These are phyloP conservation scores for Drosophila lutescens DNA, from an alignment of 2,888 invertebrate genomes.

Conservation along the genomic window DNA sequence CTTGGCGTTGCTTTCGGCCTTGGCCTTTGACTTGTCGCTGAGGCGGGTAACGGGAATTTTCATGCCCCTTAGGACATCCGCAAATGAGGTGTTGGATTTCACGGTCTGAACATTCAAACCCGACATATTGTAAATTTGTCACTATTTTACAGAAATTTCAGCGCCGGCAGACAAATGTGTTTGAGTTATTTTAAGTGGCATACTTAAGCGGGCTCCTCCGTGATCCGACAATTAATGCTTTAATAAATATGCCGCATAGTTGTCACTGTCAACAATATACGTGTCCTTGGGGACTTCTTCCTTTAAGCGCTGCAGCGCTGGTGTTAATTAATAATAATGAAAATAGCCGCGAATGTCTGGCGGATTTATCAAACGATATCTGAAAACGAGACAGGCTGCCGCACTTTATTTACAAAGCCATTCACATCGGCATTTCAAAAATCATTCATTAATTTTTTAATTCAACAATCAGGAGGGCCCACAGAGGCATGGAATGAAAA, in stretches of 20 bases:
- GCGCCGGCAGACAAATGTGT: not conserved
- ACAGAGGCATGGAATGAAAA: constrained; percentile 11
- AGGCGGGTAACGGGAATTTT: not conserved
- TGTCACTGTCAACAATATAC: not conserved
- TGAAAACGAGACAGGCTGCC: constrained; percentile 11
- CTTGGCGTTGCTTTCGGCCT: not conserved
- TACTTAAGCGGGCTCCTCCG: constrained; percentile 4
- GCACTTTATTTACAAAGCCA: constrained; percentile 34
- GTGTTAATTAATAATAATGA: constrained; percentile 36
- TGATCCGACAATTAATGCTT: constrained; percentile 9
- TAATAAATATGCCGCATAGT: constrained; percentile 11
- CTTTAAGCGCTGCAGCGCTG: constrained; percentile 22
- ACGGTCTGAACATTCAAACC: no score
- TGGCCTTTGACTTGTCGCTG: not conserved
- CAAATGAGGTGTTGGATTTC: not conserved
- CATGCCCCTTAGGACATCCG: constrained; percentile 9
- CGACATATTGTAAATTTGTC: not conserved
- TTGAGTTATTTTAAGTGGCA: constrained; percentile 20
- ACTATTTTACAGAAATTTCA: constrained; percentile 4
- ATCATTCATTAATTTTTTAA: constrained; percentile 46
- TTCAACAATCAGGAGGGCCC: constrained; percentile 34
- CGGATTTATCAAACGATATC: constrained; percentile 18
- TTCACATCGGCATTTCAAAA: constrained; percentile 34
- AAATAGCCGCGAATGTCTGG: constrained; percentile 15
- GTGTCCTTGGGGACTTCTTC: constrained; percentile 1